These are phyloP conservation scores for Saccostrea echinata DNA, from an alignment of 1,140 invertebrate genomes.

Conservation along the genomic window DNA sequence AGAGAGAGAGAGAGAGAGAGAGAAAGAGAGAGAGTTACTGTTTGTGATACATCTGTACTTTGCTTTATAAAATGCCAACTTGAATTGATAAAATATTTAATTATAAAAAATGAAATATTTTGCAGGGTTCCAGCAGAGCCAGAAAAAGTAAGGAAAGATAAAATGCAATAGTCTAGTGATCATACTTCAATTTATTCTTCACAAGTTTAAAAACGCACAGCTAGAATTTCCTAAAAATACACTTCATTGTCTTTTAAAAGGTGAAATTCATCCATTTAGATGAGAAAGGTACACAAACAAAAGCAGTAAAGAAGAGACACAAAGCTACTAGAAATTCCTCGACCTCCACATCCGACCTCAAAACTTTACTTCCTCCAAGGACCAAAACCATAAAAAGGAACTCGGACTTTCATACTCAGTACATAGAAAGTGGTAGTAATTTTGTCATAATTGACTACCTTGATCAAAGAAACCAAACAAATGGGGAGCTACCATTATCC, in stretches of 20 bases:
- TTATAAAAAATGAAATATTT: neutral
- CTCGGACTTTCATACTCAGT: neutral
- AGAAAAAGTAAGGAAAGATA: constrained; percentile 7
- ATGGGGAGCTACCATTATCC: neutral
- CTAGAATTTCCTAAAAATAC: neutral
- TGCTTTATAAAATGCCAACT: no score
- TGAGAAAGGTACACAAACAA: constrained; percentile 3
- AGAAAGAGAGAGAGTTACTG: no score
- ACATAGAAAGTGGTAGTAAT: constrained; percentile 26
- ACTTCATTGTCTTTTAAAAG: neutral
- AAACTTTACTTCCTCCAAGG: neutral
- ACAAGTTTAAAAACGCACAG: neutral
- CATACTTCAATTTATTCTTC: neutral
- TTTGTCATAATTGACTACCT: constrained; percentile 13
- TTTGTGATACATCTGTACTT: no score
- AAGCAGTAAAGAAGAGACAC: neutral
- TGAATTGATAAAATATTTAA: no score
- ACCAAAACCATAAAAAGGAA: neutral
- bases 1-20: no score
- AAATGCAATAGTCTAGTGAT: neutral
- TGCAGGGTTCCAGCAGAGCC: constrained; percentile 7
- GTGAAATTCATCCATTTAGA: constrained; percentile 23
- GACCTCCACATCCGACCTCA: neutral
- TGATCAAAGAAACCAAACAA: neutral
- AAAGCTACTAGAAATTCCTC: neutral